A percentile compares a stretch with the other conserved stretches of the same genome.
Conservation (phyloP, 2,888 invertebrate genomes). For the Pachycephus smyrnensis region DNA sequence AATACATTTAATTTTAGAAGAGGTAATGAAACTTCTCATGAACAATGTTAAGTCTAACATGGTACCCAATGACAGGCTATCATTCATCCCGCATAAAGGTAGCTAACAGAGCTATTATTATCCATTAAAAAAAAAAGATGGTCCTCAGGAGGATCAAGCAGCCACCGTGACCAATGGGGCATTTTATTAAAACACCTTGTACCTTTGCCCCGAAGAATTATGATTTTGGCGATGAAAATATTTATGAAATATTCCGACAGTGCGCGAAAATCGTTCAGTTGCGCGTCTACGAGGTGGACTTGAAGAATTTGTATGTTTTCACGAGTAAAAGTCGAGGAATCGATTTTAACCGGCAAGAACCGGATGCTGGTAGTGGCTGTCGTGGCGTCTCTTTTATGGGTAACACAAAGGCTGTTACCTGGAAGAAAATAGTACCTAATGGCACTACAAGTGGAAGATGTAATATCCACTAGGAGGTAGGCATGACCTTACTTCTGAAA, state of each 20-base stretch:
- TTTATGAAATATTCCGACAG: background rate
- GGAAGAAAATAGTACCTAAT: background rate
- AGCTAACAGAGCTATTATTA: constrained; percentile 13
- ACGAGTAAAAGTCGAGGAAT: background rate
- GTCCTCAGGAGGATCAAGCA: background rate
- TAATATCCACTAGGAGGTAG: background rate
- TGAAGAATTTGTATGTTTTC: background rate
- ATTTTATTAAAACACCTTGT: background rate
- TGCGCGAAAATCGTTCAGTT: background rate
- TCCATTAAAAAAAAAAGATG: background rate
- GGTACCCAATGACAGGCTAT: background rate
- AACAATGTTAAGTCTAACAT: background rate
- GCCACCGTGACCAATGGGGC: background rate
- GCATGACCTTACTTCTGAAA: background rate
- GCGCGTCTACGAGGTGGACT: no score
- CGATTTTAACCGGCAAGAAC: background rate
- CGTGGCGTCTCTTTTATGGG: background rate
- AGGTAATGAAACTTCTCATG: background rate
- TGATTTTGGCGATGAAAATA: background rate
- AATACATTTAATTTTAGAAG: background rate
- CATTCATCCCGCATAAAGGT: background rate
- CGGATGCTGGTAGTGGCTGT: background rate
- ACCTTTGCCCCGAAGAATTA: background rate
- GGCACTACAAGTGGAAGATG: background rate
- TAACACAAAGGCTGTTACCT: background rate